Conservation (phyloP, 2,888 invertebrate genomes). For the Eudasyphora cyanicolor region DNA sequence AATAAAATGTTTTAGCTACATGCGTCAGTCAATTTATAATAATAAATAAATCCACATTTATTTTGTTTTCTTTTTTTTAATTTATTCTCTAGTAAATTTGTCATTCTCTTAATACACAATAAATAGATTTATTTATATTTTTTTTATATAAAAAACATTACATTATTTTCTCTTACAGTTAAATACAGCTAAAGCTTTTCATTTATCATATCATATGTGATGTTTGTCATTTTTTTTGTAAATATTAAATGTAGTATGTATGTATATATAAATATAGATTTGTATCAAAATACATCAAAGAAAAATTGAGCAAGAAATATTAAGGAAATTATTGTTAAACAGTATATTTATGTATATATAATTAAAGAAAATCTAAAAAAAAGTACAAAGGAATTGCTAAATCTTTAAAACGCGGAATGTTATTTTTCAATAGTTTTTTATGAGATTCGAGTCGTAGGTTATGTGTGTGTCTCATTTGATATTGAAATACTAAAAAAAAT, state of each 20-base stretch:
- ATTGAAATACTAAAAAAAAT: not conserved
- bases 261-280: not conserved
- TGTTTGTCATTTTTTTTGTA: not conserved
- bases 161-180: conserved; percentile 1
- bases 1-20: too few species aligned
- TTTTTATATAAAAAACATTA: conserved; percentile 22
- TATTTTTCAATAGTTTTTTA: not conserved
- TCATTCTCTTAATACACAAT: conserved; percentile 13
- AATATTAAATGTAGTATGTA: not conserved
- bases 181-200: conserved; percentile 33
- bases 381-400: conserved; percentile 1
- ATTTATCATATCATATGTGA: conserved; percentile 22
- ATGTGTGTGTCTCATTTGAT: not conserved
- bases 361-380: not conserved
- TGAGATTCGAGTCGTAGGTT: conserved; percentile 15
- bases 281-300: conserved; percentile 16
- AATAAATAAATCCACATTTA: not conserved
- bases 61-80: not conserved
- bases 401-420: not conserved
- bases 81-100: conserved; percentile 19
- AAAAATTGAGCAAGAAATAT: conserved; percentile 22
- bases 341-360: not conserved
- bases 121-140: conserved; percentile 17
- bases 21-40: too few species aligned
- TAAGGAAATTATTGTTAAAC: not conserved